Evolutionary conservation across 2,888 invertebrate species (phyloP), one percentile per base, ranked within the genome.

Genomic region (Altica lythri): DNA sequence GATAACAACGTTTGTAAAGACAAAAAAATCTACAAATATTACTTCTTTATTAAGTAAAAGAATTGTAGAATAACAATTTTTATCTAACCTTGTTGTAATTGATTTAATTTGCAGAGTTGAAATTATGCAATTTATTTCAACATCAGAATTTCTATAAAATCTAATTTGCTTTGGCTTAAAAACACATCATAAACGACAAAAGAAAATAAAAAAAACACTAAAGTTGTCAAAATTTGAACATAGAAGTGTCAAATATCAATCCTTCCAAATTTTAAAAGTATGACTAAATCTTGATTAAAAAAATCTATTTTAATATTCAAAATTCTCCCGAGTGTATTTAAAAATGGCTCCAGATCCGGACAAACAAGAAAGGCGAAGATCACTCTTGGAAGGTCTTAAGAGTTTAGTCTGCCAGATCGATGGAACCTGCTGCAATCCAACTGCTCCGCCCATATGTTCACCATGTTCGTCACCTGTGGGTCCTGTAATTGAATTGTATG

Each of bases 401-500:
- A 64, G 68, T 49, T 52, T 75, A 54, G 69, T 74, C 34, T 64
- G 68, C 46, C 65, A 70, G 50, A 73, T 75, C 48, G 72, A 71
- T 44, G 68, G 68, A 40, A 42, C 32, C 22, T 54, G 27, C 45
- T 59, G 55, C 19, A 74, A n/a, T n/a, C n/a, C n/a, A n/a, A n/a
- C n/a, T n/a, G n/a, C 14, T 2, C 34, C 34, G n/a, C 12, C 13
- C 19, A 12, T 2, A 10, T 2, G 13, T 9, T 22, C 22, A 6
- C 19, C 38, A 10, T 12, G 25, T 25, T 8, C 6, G 6, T 40
- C 22, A 1, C 40, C 40, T 9, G 40, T 67, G 10, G 75, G 62
- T 64, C 69, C 60, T 75, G 53, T 76, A 76, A 61, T 82, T 77
- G 56, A 82, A 80, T 63, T 83, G 77, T 55, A 78, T 73, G 76